These are phyloP conservation scores for Anthonomus grandis DNA, from an alignment of 1,140 invertebrate species.

Conservation along the genomic window DNA sequence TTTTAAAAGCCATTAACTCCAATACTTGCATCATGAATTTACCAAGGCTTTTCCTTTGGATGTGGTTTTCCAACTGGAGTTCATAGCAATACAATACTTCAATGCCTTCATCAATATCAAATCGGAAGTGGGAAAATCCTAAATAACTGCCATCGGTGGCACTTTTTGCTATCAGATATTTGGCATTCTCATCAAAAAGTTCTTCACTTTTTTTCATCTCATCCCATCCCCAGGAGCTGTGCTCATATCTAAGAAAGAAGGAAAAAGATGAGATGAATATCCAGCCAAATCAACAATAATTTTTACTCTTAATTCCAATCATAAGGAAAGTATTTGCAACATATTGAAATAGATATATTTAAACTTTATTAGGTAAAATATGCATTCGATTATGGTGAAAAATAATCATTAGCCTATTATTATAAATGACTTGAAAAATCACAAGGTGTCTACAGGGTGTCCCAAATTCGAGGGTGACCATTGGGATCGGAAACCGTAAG, in stretches of 20 bases:
- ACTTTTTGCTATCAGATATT: slow-evolving; percentile 64
- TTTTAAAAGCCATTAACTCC: slow-evolving; percentile 70
- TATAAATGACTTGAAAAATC: too few relatives aligned
- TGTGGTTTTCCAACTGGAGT: slow-evolving; percentile 67
- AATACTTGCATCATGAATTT: slow-evolving; percentile 76
- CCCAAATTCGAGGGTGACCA: too few relatives aligned
- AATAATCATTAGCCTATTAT: too few relatives aligned
- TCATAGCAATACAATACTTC: slow-evolving; percentile 86
- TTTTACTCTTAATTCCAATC: too few relatives aligned
- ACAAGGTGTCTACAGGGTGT: too few relatives aligned
- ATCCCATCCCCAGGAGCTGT: slow-evolving; percentile 73
- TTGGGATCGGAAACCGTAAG: too few relatives aligned
- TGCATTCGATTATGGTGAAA: too few relatives aligned
- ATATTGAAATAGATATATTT: too few relatives aligned
- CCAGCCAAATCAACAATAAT: too few relatives aligned
- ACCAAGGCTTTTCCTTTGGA: slow-evolving; percentile 70
- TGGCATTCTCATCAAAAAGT: slow-evolving; percentile 66
- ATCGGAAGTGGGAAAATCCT: slow-evolving; percentile 68
- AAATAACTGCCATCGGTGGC: slow-evolving; percentile 50
- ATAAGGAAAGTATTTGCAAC: too few relatives aligned
- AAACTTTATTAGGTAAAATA: too few relatives aligned
- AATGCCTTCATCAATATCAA: slow-evolving; percentile 73
- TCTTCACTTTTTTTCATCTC: slow-evolving; percentile 66
- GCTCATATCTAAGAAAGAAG: slow-evolving; percentile 61
- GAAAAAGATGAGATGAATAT: too few relatives aligned